Percentiles rank a stretch among this genome's conserved stretches.
phyloP scores from a whole-genome alignment of 2,888 invertebrate genomes.

The Parascotia fuliginaria region DNA sequence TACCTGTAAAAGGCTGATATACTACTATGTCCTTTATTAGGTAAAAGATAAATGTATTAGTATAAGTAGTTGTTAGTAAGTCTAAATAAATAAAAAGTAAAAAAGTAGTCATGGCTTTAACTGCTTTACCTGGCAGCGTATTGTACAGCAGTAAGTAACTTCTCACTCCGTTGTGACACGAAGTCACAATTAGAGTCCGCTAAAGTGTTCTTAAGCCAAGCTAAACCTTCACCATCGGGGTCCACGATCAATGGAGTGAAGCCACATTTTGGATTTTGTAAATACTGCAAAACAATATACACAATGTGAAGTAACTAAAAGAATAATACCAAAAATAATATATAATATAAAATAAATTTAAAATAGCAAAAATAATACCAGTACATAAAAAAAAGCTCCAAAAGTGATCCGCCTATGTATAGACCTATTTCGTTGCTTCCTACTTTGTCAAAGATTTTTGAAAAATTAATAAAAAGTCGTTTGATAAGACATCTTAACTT shows the following conservation, averaged over 20 bases:
- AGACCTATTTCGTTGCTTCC: neutral
- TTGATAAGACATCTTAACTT: neutral
- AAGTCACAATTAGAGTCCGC: conserved; percentile 89
- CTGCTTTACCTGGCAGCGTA: conserved; percentile 87
- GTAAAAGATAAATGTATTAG: too few relatives aligned
- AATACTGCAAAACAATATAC: conserved; percentile 46
- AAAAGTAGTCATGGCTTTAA: too few relatives aligned
- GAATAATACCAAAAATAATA: too few relatives aligned
- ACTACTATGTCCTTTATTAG: too few relatives aligned
- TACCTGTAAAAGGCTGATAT: too few relatives aligned
- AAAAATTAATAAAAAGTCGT: neutral
- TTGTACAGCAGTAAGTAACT: conserved; percentile 91
- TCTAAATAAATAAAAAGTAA: too few relatives aligned
- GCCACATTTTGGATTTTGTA: conserved; percentile 73
- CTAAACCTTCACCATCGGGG: conserved; percentile 93
- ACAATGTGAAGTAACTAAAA: neutral
- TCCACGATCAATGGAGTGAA: conserved; percentile 94
- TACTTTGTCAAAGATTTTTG: neutral
- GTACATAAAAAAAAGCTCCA: neutral
- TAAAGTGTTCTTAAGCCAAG: conserved; percentile 92
- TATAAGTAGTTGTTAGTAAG: too few relatives aligned
- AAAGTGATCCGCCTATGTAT: neutral
- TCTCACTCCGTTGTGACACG: conserved; percentile 91
- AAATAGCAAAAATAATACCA: neutral
- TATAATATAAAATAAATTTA: too few relatives aligned